Evolutionary conservation across 2,888 invertebrate species (phyloP), one percentile per base, ranked within the genome.

Genomic region (Agrotis ipsilon): DNA sequence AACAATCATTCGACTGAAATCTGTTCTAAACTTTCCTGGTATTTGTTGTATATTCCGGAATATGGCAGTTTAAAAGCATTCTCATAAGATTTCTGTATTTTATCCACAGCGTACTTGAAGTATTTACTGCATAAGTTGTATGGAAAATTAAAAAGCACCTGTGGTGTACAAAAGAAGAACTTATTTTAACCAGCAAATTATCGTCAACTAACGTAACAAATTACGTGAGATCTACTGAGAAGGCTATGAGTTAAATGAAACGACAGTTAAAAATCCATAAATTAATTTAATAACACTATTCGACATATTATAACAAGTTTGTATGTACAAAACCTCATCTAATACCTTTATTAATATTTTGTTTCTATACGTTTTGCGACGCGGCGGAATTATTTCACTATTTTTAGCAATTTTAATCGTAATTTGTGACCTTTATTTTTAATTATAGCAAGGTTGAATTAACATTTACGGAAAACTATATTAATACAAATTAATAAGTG

Each of bases 201-300:
- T 39, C 39, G 39, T 39, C 39, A 39, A 11, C 2, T 9, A 1
- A 7, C 32, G n/a, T n/a, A n/a, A n/a, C 11, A 39, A 39, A 39
- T 9, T 9, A 32, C 32, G 39, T 32, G 32, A 32, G 7, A 32
- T 7, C 24, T 32, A n/a, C 0, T 5, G 16, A 1, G 24, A 19
- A 21, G 39, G 32, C 39, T n/a, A n/a, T 16, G 18, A 14, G 18
- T 3, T 39, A 78, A 88, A 86, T 84, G 86, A 85, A 88, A 82
- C 81, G 39, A 27, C 43, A 48, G 13, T 82, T 86, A 94, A 95
- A 96, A 96, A 94, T 94, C 92, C 94, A 95, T 96, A 95, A 94
- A 94, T 95, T 96, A 94, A 93, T 95, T 95, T 94, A 95, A 94
- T 95, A 95, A 94, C 92, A 93, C 96, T 95, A 95, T 94, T 89